Percentiles rank a stretch among this genome's conserved stretches.
Conservation (phyloP, 2,113 vertebrate genomes). For the Ia io region DNA sequence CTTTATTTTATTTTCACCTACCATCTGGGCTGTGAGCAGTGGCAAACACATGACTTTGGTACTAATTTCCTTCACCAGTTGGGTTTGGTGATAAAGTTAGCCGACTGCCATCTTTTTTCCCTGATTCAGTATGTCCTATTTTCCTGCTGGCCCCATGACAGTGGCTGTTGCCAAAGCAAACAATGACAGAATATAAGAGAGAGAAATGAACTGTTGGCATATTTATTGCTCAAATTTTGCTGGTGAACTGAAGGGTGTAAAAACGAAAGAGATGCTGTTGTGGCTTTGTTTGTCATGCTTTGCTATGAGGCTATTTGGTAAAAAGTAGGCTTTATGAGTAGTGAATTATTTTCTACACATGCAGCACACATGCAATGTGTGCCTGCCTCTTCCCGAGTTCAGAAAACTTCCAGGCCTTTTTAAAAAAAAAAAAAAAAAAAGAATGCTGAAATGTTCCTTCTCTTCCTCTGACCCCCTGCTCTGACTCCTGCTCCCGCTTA, state of each 20-base stretch:
- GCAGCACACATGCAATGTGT: neutral
- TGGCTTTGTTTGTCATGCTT: constrained; percentile 56
- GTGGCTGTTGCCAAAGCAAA: constrained; percentile 78
- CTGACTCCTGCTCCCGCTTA: neutral
- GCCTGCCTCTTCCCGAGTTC: neutral
- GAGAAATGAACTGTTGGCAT: constrained; percentile 65
- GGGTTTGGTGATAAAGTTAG: constrained; percentile 60
- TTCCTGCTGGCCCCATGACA: constrained; percentile 56
- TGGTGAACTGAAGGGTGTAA: constrained; percentile 29
- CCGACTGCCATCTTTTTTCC: constrained; percentile 61
- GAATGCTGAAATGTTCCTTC: neutral
- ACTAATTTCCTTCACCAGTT: constrained; percentile 36
- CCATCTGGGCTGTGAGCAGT: neutral
- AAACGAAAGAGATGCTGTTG: constrained; percentile 39
- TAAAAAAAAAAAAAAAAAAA: neutral
- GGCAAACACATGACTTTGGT: constrained; percentile 55
- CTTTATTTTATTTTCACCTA: neutral
- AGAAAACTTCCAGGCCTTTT: neutral
- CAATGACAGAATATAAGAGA: constrained; percentile 70
- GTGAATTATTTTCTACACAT: constrained; percentile 27
- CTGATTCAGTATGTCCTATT: constrained; percentile 65
- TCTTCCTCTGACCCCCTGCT: neutral
- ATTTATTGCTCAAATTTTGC: constrained; percentile 67
- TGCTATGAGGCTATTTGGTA: constrained; percentile 21
- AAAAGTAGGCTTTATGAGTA: constrained; percentile 41